Conservation (phyloP, 2,113 vertebrate species). For the Coptodon rendalli region DNA sequence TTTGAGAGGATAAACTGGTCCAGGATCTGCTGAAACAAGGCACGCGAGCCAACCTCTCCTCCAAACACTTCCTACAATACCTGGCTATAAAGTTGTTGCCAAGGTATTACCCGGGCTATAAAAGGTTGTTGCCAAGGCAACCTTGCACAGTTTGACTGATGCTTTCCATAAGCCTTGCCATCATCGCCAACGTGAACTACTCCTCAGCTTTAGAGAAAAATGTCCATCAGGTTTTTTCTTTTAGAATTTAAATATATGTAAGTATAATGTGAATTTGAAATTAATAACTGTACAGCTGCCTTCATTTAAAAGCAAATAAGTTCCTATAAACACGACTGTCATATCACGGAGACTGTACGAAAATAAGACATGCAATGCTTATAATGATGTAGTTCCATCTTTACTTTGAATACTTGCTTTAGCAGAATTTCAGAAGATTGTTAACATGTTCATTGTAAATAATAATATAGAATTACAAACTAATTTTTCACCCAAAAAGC, state of each 20-base stretch:
- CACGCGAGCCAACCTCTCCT: background rate
- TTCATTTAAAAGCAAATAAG: background rate
- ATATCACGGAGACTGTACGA: background rate
- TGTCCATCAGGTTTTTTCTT: background rate
- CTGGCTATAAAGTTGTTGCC: background rate
- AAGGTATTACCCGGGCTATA: background rate
- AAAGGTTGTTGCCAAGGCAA: slow-evolving; percentile 20
- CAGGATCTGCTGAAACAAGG: background rate
- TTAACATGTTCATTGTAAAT: background rate
- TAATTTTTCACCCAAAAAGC: background rate
- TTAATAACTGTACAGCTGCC: background rate
- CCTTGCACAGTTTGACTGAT: background rate
- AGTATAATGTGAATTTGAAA: background rate
- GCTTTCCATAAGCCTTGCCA: background rate
- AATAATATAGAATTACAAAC: background rate
- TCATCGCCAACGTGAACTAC: background rate
- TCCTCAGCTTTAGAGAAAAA: background rate
- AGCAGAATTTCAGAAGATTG: background rate
- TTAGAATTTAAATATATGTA: background rate
- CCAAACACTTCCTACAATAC: background rate
- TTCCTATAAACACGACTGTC: background rate
- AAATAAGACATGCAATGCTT: background rate
- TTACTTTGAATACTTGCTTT: background rate
- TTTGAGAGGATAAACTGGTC: background rate
- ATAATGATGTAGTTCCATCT: background rate